Conservation (phyloP, 2,888 invertebrate genomes). For the Drosophila stalkeri region DNA sequence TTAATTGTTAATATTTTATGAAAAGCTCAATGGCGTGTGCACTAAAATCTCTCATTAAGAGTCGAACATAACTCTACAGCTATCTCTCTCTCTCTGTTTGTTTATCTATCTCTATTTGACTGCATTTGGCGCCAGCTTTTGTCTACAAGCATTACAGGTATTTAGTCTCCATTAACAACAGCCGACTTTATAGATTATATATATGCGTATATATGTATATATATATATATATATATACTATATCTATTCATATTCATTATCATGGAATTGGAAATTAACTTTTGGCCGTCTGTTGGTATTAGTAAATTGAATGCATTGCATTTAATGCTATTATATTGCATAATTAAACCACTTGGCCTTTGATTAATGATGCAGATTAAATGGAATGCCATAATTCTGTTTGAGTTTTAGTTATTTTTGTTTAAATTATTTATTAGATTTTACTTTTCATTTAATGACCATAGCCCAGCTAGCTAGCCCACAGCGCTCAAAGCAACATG, state of each 20-base stretch:
- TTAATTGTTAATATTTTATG: constrained; percentile 51
- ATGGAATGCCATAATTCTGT: constrained; percentile 40
- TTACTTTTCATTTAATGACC: constrained; percentile 39
- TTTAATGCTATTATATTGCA: constrained; percentile 51
- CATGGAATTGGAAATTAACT: constrained; percentile 50
- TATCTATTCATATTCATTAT: constrained; percentile 19
- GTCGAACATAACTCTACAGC: constrained; percentile 28
- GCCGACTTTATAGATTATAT: constrained; percentile 45
- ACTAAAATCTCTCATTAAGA: constrained; percentile 53
- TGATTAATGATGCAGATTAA: constrained; percentile 74
- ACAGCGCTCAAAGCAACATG: constrained; percentile 3
- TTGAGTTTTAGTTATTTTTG: constrained; percentile 39
- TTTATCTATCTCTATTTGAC: background rate
- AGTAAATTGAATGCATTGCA: constrained; percentile 27
- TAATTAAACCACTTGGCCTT: constrained; percentile 59
- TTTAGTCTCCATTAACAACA: constrained; percentile 38
- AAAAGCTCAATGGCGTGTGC: constrained; percentile 41
- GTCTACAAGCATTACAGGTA: constrained; percentile 48
- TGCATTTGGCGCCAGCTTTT: constrained; percentile 36
- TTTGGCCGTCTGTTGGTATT: constrained; percentile 1
- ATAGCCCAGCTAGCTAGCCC: background rate
- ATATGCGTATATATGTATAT: background rate
- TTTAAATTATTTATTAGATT: constrained; percentile 37
- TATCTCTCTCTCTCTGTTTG: background rate
- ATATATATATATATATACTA: background rate